A percentile compares a stretch with the other conserved stretches of the same genome.
Conservation (phyloP, 2,113 vertebrate genomes). For the Ovis aries region DNA sequence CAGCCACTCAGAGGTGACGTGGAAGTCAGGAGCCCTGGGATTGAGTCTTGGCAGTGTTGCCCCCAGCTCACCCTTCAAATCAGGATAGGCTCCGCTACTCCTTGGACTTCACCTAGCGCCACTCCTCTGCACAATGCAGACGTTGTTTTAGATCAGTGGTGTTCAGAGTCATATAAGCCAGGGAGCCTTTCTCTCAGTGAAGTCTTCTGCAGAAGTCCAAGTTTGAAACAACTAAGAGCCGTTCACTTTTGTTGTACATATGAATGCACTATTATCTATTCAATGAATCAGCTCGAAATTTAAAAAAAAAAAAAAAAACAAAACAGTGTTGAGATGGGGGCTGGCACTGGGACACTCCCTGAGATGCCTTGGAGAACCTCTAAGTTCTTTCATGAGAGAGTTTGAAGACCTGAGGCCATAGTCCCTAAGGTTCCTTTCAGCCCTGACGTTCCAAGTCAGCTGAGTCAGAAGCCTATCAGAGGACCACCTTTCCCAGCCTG, state of each 20-base stretch:
- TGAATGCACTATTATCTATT: not conserved
- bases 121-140: not conserved
- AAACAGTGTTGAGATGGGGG: not conserved
- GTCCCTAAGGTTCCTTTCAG: not conserved
- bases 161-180: not conserved
- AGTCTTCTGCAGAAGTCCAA: not conserved
- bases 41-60: not conserved
- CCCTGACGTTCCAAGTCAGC: not conserved
- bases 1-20: not conserved
- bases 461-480: not conserved
- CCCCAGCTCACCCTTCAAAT: not conserved
- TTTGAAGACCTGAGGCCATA: not conserved
- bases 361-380: not conserved
- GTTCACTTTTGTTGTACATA: not conserved
- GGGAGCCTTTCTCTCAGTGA: not conserved
- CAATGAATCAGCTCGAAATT: not conserved
- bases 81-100: too few species aligned
- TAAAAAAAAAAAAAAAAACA: not conserved
- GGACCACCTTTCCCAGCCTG: not conserved
- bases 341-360: not conserved
- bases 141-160: not conserved
- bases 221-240: not conserved
- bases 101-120: not conserved
- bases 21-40: not conserved
- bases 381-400: not conserved